These are phyloP conservation scores for Thunnus albacares DNA, from an alignment of 2,797 vertebrate genomes.

Conservation along the genomic window DNA sequence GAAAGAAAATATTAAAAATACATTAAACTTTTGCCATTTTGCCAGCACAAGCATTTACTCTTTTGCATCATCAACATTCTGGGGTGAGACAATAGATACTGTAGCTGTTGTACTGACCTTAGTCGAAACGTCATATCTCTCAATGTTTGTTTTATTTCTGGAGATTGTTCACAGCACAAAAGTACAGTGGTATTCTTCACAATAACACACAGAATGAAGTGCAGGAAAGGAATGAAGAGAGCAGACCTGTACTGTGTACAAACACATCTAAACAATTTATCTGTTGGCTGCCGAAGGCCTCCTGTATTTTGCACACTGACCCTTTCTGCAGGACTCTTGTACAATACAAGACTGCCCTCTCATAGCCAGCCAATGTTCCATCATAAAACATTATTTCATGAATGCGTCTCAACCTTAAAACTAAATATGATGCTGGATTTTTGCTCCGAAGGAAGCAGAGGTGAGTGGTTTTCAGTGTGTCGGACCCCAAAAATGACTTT, in stretches of 20 bases:
- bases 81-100: slow-evolving; percentile 14
- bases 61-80: not conserved
- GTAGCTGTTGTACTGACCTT: not conserved
- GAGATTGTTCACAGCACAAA: slow-evolving; percentile 7
- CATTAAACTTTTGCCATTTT: slow-evolving; percentile 8
- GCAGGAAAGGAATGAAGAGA: slow-evolving; percentile 30
- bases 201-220: slow-evolving; percentile 29
- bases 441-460: slow-evolving; percentile 40
- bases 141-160: slow-evolving; percentile 25
- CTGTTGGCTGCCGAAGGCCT: slow-evolving; percentile 36
- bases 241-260: slow-evolving; percentile 36
- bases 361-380: slow-evolving; percentile 47
- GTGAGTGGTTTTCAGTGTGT: slow-evolving; percentile 62
- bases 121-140: not conserved
- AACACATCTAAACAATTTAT: slow-evolving; percentile 63
- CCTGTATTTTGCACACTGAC: slow-evolving; percentile 52
- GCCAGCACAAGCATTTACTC: not conserved
- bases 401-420: slow-evolving; percentile 49
- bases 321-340: slow-evolving; percentile 33
- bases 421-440: slow-evolving; percentile 53
- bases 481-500: slow-evolving; percentile 64
- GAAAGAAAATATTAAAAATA: slow-evolving; percentile 49
- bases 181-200: slow-evolving; percentile 6
- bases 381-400: slow-evolving; percentile 60
- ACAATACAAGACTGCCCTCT: slow-evolving; percentile 40